Base-by-base conservation (phyloP, 1,140 invertebrate species). In the Platyura marginata region DNA sequence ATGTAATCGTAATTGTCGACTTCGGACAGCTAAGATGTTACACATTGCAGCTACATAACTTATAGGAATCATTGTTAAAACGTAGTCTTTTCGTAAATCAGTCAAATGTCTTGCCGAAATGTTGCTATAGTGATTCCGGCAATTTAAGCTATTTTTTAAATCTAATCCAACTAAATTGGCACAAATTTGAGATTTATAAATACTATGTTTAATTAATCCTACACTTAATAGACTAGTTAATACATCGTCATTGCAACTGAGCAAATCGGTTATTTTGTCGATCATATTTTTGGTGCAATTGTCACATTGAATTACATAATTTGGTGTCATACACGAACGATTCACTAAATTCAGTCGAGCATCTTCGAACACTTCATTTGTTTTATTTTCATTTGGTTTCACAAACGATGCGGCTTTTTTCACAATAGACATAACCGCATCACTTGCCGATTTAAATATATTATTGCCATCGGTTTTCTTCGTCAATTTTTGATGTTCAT, bases 381-480 rank as follows among this genome's bases (percentile, higher is more conserved):
- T 22, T 48, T 41, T 21, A 53, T 23, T 40, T 16, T 46, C 22
- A 48, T 74, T 65, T 48, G 74, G 74, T 54, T 81, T 82, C 2
- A 75, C 77, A 41, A 88, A 62, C 13, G 79, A 81, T 62, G 84
- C 74, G 1, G 84, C 86, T 61, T 88, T 89, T 53, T 87, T 87
- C 4, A 92, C 81, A 42, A 92, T 86, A 43, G 77, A 83, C 47
- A 90, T 71, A 3, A 91, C 85, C 1, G 81, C 86, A 54, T 88
- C 82, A 42, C 77, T 72, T 2, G 86, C 86, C 29, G 78, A 82
- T 33, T 81, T 83, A 52, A 92, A 85, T 13, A 91, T 62, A 62
- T 87, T 87, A 1, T 61, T 56, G 41, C 64, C 62, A 21, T 58
- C 44, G 2, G 45, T 33, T 49, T 61, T 57, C 37, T 73, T 71